Percentiles rank a stretch among this genome's conserved stretches.
phyloP scores from a whole-genome alignment of 2,113 vertebrate species.

The Phycodurus eques region DNA sequence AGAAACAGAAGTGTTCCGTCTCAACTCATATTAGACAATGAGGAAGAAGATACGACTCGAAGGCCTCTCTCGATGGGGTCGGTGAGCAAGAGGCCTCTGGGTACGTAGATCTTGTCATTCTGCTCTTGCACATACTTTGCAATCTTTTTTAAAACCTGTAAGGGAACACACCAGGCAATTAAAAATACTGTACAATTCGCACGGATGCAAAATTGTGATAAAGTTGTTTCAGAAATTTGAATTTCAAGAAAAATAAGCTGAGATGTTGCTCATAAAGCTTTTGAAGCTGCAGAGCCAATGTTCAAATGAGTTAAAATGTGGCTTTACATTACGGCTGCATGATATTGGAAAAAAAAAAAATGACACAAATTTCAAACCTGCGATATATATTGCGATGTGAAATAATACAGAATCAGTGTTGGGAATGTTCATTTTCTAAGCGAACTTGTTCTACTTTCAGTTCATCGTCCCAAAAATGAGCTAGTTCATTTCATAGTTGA shows the following conservation, averaged over 20 bases:
- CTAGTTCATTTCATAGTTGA: too few species aligned
- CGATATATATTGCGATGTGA: too few species aligned
- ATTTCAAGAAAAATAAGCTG: background rate
- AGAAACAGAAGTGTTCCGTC: background rate
- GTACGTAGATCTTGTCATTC: constrained; percentile 93
- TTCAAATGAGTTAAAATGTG: background rate
- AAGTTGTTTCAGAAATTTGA: background rate
- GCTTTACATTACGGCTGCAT: too few species aligned
- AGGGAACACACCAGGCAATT: background rate
- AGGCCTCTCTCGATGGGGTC: constrained; percentile 94
- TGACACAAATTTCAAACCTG: too few species aligned
- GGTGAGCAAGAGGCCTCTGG: constrained; percentile 88
- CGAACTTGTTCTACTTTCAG: too few species aligned
- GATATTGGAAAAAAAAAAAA: too few species aligned
- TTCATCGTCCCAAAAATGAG: too few species aligned
- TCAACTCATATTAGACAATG: background rate
- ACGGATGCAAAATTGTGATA: background rate
- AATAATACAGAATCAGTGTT: too few species aligned
- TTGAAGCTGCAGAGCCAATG: background rate
- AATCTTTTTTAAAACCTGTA: constrained; percentile 93
- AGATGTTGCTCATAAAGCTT: background rate
- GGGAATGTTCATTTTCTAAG: too few species aligned
- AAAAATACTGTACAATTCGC: background rate
- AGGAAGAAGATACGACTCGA: constrained; percentile 87
- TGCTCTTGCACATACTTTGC: constrained; percentile 95